A percentile compares a stretch with the other conserved stretches of the same genome.
These are phyloP conservation scores for Alsophila aescularia DNA, from an alignment of 2,888 invertebrate species.

Conservation along the genomic window DNA sequence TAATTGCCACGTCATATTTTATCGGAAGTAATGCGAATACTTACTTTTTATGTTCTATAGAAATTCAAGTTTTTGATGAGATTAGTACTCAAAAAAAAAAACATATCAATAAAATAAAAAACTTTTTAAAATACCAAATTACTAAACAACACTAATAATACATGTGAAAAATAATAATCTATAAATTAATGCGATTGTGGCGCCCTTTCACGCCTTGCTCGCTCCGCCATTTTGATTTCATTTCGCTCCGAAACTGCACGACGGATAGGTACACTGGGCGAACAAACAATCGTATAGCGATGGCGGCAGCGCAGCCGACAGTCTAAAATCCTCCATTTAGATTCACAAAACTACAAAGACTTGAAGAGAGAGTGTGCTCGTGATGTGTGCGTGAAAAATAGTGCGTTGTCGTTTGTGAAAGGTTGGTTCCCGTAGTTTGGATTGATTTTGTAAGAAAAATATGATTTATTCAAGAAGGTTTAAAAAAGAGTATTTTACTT, in stretches of 20 bases:
- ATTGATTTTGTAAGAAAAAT: too few relatives aligned
- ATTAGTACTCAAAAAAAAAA: not conserved
- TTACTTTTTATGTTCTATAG: not conserved
- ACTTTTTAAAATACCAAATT: not conserved
- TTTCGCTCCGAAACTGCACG: constrained; percentile 14
- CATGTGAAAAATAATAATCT: not conserved
- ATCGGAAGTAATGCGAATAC: not conserved
- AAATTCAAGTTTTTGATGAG: too few relatives aligned
- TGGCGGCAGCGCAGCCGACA: constrained; percentile 16
- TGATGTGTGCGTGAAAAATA: constrained; percentile 9
- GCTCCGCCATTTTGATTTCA: constrained; percentile 43
- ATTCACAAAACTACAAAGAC: not conserved
- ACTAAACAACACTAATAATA: not conserved
- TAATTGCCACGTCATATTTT: not conserved
- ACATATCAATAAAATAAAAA: not conserved
- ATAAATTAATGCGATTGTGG: not conserved
- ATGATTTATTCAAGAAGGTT: too few relatives aligned
- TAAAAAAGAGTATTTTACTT: too few relatives aligned
- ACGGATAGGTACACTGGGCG: not conserved
- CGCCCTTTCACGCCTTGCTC: not conserved
- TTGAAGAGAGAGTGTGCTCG: constrained; percentile 6
- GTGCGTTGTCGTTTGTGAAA: not conserved
- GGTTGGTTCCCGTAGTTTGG: not conserved
- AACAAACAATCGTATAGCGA: constrained; percentile 3
- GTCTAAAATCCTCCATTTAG: not conserved